phyloP scores from a whole-genome alignment of 2,888 invertebrate species.

The Hetaerina titia region DNA sequence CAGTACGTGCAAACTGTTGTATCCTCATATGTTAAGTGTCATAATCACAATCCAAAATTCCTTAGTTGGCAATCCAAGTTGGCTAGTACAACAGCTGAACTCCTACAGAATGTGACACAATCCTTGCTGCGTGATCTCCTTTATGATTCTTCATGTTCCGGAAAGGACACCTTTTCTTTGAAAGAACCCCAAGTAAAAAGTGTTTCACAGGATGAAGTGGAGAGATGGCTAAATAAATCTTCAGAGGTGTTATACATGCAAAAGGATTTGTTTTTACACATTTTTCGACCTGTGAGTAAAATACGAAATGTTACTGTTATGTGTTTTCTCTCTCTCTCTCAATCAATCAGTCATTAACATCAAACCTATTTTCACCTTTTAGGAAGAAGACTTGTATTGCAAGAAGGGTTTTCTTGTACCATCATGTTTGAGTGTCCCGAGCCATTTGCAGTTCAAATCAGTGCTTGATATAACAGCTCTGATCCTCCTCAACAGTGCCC shows the following conservation, averaged over 20 bases:
- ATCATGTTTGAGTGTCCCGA: conserved; percentile 33
- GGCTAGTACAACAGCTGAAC: neutral
- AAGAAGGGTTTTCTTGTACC: neutral
- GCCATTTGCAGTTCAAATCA: conserved; percentile 68
- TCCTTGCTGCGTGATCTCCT: conserved; percentile 15
- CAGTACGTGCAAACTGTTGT: conserved; percentile 37
- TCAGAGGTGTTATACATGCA: conserved; percentile 32
- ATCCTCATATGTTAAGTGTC: conserved; percentile 25
- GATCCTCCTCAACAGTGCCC: conserved; percentile 88
- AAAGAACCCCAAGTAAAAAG: neutral
- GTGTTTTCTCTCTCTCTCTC: neutral
- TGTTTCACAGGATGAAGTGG: neutral
- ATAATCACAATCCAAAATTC: neutral
- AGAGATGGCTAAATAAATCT: conserved; percentile 47
- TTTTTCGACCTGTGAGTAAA: conserved; percentile 42
- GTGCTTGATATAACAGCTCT: conserved; percentile 86
- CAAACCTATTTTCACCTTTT: neutral
- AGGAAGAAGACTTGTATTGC: conserved; percentile 44
- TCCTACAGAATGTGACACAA: neutral
- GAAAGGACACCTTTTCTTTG: conserved; percentile 38
- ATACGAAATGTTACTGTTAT: neutral
- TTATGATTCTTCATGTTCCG: neutral
- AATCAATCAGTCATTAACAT: neutral
- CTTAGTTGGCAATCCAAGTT: conserved; percentile 36
- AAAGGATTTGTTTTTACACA: conserved; percentile 43